Evolutionary conservation across 2,113 vertebrate genomes (phyloP).

Genomic region (Pomatorhinus ruficollis): DNA sequence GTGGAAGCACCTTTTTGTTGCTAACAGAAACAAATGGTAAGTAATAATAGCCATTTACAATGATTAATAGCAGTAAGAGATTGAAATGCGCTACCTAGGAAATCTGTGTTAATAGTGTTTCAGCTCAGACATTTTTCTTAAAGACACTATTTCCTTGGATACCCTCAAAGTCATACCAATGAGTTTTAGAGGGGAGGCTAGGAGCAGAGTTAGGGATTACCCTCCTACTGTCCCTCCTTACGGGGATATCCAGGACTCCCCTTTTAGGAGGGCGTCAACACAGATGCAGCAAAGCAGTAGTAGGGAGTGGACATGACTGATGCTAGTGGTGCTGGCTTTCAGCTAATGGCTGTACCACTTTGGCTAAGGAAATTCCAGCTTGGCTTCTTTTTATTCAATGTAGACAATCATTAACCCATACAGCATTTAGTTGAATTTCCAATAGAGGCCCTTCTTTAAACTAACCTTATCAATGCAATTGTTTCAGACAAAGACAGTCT

Average conservation of each 20-base stretch:
- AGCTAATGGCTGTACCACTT: background rate
- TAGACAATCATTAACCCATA: background rate
- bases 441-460: background rate
- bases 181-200: background rate
- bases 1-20: background rate
- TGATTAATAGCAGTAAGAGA: conserved; percentile 4
- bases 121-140: background rate
- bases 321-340: background rate
- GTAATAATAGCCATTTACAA: conserved; percentile 16
- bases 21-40: conserved; percentile 28
- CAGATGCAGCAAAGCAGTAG: background rate
- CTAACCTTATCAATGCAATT: background rate
- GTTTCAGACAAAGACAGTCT: background rate
- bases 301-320: background rate
- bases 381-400: background rate
- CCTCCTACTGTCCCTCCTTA: background rate
- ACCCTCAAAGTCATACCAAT: background rate
- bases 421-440: background rate
- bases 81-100: background rate
- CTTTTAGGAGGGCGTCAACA: background rate
- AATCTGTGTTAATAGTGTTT: background rate
- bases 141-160: background rate
- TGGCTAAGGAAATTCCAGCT: background rate
- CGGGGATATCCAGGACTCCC: background rate
- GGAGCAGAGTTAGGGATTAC: background rate